Evolutionary conservation across 1,140 invertebrate species (phyloP), one percentile per base, ranked within the genome.

Genomic region (Pachypsylla venusta): DNA sequence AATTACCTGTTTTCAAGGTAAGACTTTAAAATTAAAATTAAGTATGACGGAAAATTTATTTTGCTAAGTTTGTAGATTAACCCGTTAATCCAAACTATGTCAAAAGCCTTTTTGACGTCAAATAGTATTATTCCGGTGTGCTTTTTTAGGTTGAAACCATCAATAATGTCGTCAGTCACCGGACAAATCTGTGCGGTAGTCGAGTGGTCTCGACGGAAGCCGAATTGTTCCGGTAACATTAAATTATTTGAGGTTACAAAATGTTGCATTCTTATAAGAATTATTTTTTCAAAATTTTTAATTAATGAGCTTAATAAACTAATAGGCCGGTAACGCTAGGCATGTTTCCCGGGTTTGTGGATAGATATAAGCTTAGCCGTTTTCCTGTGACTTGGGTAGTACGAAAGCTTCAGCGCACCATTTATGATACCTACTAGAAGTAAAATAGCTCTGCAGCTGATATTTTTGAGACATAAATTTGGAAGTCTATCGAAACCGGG

Each of bases 361-460:
- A 71, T 63, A 60, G 70, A 64, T n/a, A 69, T 66, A 2, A 70
- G 63, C 53, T 61, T 22, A 1, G 69, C 66, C 16, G 62, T 54
- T 61, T 71, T 67, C 67, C 67, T 71, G 13, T 65, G 62, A 5
- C 40, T 25, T 69, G 70, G 57, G 3, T 48, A n/a, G 24, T 61
- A 54, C 16, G 39, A 12, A 2, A 57, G 56, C 48, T 59, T 7
- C 10, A 65, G 19, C 0, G 26, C 20, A 54, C 56, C 60, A 54
- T 63, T 63, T 39, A 60, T 61, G 7, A 64, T 25, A 13, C 60
- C 35, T 2, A 26, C 53, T 10, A 62, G 26, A 10, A 25, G 22
- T 25, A 42, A 48, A 7, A 58, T 22, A 24, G 57, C 39, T 2
- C n/a, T n/a, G n/a, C n/a, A n/a, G n/a, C n/a, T n/a, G n/a, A n/a